phyloP scores from a whole-genome alignment of 2,113 vertebrate species.

The Ceyx melanurus region DNA sequence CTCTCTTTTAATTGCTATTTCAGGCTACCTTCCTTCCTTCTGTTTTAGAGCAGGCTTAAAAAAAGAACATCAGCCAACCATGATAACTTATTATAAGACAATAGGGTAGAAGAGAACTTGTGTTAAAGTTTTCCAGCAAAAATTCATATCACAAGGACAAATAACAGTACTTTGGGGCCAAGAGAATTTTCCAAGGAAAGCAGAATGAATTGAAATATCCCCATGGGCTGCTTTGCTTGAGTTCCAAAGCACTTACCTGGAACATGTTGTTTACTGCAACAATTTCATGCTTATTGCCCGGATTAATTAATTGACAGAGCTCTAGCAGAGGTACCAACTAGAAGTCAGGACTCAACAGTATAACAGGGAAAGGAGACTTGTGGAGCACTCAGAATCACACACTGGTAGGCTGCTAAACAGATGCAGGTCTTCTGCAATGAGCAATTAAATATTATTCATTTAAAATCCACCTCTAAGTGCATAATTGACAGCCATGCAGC shows the following conservation, averaged over 20 bases:
- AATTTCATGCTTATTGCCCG: neutral
- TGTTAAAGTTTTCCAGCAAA: slow-evolving; percentile 21
- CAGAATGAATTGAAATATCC: neutral
- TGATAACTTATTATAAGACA: slow-evolving; percentile 2
- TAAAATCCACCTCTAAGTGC: neutral
- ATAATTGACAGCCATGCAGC: neutral
- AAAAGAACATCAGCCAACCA: neutral
- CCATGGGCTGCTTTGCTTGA: neutral
- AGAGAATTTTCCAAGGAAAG: slow-evolving; percentile 1
- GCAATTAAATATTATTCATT: neutral
- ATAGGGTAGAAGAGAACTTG: neutral
- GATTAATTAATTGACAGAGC: neutral
- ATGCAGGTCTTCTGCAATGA: neutral
- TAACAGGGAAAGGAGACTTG: neutral
- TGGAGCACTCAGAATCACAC: neutral
- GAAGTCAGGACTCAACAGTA: neutral
- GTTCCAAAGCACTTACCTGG: neutral
- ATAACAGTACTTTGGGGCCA: neutral
- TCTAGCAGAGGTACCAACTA: neutral
- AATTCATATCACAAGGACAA: neutral
- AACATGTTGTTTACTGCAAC: slow-evolving; percentile 32
- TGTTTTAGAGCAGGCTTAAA: slow-evolving; percentile 11
- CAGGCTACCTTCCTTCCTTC: slow-evolving; percentile 52
- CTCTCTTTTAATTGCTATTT: slow-evolving; percentile 33
- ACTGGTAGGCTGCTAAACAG: neutral